phyloP scores from a whole-genome alignment of 2,113 vertebrate species.

The Cebidichthys violaceus region DNA sequence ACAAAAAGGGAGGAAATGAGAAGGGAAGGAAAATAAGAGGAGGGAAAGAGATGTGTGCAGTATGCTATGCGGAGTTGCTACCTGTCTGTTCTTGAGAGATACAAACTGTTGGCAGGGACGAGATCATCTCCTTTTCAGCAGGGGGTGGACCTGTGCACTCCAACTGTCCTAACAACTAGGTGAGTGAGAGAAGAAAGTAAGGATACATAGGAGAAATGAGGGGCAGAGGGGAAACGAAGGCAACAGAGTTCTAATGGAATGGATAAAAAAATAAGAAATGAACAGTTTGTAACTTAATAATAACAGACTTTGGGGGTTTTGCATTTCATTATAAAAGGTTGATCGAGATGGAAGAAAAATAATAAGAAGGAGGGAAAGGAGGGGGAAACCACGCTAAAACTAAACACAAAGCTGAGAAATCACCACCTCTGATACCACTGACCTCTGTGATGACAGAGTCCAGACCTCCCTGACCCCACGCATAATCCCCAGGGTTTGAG shows the following conservation, averaged over 20 bases:
- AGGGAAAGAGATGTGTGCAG: neutral
- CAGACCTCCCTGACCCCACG: constrained; percentile 94
- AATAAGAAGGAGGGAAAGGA: neutral
- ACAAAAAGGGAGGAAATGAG: neutral
- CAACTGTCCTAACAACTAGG: constrained; percentile 90
- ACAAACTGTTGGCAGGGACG: constrained; percentile 90
- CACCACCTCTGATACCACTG: constrained; percentile 56
- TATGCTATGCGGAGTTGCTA: constrained; percentile 67
- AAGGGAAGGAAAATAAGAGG: neutral
- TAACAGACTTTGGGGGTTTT: neutral
- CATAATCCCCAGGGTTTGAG: constrained; percentile 93
- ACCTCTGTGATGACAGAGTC: constrained; percentile 95
- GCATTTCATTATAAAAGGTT: neutral
- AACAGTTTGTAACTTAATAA: neutral
- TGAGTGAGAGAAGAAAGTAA: neutral
- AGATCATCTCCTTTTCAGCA: constrained; percentile 92
- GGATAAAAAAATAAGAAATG: neutral
- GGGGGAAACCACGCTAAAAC: neutral
- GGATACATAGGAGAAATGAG: neutral
- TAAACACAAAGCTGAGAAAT: neutral
- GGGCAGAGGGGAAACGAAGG: neutral
- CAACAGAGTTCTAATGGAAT: neutral
- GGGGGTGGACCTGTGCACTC: constrained; percentile 92
- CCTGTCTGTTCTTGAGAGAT: constrained; percentile 94
- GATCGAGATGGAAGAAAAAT: constrained; percentile 27